A percentile compares a stretch with the other conserved stretches of the same genome.
phyloP scores from a whole-genome alignment of 2,113 vertebrate species.

The Anolis carolinensis region DNA sequence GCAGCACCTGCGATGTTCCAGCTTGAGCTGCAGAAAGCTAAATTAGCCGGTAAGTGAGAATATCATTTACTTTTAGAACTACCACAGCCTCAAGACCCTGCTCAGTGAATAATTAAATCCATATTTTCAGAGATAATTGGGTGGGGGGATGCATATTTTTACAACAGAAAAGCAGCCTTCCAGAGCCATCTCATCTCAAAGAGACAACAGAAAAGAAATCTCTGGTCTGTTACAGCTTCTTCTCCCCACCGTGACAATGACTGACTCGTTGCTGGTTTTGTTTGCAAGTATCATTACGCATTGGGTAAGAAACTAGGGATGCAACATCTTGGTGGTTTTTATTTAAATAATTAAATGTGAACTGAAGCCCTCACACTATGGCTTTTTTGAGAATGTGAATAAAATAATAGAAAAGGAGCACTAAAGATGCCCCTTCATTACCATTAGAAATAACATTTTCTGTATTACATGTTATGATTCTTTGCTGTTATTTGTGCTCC shows the following conservation, averaged over 20 bases:
- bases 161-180: not conserved
- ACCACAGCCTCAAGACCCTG: not conserved
- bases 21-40: not conserved
- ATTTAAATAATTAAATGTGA: slow-evolving; percentile 1
- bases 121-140: not conserved
- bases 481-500: not conserved
- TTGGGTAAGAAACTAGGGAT: not conserved
- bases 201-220: not conserved
- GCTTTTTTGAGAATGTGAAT: not conserved
- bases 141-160: not conserved
- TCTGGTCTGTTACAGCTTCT: not conserved
- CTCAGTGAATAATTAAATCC: not conserved
- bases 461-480: not conserved
- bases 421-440: not conserved
- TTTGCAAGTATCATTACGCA: slow-evolving; percentile 1
- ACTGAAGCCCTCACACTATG: not conserved
- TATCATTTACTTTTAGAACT: slow-evolving; percentile 11
- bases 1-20: not conserved
- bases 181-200: slow-evolving; percentile 10
- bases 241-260: not conserved
- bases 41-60: not conserved
- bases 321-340: slow-evolving; percentile 1
- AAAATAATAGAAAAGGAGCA: not conserved
- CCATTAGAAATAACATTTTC: not conserved
- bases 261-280: slow-evolving; percentile 12